These are phyloP conservation scores for Temnopleurus reevesii DNA, from an alignment of 53 echinoderm and acorn worm species.

Conservation along the genomic window DNA sequence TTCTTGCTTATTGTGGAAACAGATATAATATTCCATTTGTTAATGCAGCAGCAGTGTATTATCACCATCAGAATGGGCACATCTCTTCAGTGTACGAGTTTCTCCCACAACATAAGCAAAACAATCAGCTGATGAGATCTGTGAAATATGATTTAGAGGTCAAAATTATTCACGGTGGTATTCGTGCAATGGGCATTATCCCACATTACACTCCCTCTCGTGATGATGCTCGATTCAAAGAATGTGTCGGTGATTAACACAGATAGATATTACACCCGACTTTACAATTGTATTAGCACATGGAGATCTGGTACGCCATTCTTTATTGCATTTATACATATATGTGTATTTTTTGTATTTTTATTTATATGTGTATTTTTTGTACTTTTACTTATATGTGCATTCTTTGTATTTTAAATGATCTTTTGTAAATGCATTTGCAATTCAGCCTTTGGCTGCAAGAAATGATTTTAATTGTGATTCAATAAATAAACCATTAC, in stretches of 20 bases:
- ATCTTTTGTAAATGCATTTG: too few species aligned
- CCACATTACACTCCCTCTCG: slow-evolving; percentile 30
- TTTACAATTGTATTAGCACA: neutral
- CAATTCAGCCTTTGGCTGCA: too few species aligned
- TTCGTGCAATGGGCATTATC: slow-evolving; percentile 48
- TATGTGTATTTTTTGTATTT: too few species aligned
- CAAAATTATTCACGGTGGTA: slow-evolving; percentile 38
- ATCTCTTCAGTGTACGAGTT: neutral
- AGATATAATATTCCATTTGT: slow-evolving; percentile 57
- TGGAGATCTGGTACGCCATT: too few species aligned
- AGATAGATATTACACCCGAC: neutral
- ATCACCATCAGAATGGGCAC: slow-evolving; percentile 50
- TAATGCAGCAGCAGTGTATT: slow-evolving; percentile 58
- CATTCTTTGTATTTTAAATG: too few species aligned
- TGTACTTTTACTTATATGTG: too few species aligned
- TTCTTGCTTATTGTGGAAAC: slow-evolving; percentile 60
- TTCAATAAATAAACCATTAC: too few species aligned
- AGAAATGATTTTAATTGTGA: too few species aligned
- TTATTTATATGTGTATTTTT: too few species aligned
- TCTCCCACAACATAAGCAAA: slow-evolving; percentile 44
- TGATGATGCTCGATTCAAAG: neutral
- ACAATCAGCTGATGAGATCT: slow-evolving; percentile 25
- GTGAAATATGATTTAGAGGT: slow-evolving; percentile 25
- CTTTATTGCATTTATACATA: too few species aligned
- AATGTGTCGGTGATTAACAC: neutral